Evolutionary conservation across 2,797 vertebrate species (phyloP), one percentile per base, ranked within the genome.

Genomic region (Euthynnus affinis): DNA sequence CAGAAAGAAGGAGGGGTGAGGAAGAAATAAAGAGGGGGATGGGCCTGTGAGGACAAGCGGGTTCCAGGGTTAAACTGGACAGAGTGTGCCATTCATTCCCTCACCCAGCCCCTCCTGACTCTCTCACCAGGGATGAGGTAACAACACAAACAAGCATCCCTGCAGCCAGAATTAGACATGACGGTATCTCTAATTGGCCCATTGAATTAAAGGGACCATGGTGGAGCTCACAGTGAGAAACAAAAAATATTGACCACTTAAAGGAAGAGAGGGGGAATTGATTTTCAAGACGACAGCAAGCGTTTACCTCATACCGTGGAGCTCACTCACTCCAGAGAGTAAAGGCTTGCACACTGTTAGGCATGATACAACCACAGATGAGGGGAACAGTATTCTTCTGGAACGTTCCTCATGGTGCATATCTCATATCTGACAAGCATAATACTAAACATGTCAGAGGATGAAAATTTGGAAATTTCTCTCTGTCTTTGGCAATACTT

Each of bases 171-270:
- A 97, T 95, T 95, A 97, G 96, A 96, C 95, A 96, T 97, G 97
- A 97, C 96, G 96, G 95, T 95, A 94, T 95, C 96, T 96, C 96
- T 98, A 98, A 98, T 97, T 97, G 96, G 96, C 95, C 95, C 96
- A 96, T 96, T 96, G 96, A 97, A 98, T 97, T 97, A 97, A 97
- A 96, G 92, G 95, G 94, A 95, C 92, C 89, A 92, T 91, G 89
- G 94, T 87, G 84, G 81, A 95, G 94, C 95, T 95, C 76, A 53
- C 96, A 82, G 89, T 75, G 70, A 94, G 96, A 97, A 94, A 94
- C 93, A 93, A 96, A 97, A 98, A 97, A 98, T 97, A 98, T 96
- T 96, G 97, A 97, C 96, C 97, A 98, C 97, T 98, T 98, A 97
- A 96, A 94, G 90, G 95, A 96, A 93, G 95, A 95, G 91, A 77